Conservation (phyloP, 1,140 invertebrate genomes). For the Venturia canescens region DNA sequence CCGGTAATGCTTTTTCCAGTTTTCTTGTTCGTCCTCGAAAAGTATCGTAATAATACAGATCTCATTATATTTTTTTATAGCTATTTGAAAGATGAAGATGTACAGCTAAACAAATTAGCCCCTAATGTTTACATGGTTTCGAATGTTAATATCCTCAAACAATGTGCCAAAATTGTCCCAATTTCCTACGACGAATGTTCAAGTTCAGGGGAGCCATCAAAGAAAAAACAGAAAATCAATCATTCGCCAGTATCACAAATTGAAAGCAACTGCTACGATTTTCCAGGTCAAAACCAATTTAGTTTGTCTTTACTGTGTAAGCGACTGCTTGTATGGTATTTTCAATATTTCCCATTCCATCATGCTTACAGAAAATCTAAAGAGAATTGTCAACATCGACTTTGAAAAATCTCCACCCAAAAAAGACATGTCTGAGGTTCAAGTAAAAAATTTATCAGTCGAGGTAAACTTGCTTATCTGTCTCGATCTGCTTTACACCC, state of each 20-base stretch:
- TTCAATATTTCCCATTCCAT: too few species aligned
- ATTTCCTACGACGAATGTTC: not conserved
- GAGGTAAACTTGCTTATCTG: not conserved
- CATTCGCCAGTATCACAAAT: not conserved
- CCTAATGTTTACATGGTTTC: not conserved
- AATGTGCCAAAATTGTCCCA: not conserved
- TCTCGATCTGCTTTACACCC: not conserved
- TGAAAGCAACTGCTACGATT: not conserved
- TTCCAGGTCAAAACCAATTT: too few species aligned
- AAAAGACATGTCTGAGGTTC: not conserved
- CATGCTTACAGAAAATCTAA: not conserved
- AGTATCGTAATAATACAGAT: not conserved
- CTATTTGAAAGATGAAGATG: not conserved
- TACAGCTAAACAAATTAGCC: not conserved
- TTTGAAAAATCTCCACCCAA: not conserved
- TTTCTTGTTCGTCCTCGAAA: not conserved
- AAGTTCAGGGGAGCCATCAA: not conserved
- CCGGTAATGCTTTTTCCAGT: not conserved
- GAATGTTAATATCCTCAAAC: not conserved
- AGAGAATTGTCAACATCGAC: not conserved
- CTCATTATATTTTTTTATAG: not conserved
- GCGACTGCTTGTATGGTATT: too few species aligned
- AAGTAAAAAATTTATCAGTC: not conserved
- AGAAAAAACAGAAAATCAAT: not conserved
- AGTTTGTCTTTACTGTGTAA: too few species aligned